These are phyloP conservation scores for Limonius californicus DNA, from an alignment of 1,140 invertebrate species.

Conservation along the genomic window DNA sequence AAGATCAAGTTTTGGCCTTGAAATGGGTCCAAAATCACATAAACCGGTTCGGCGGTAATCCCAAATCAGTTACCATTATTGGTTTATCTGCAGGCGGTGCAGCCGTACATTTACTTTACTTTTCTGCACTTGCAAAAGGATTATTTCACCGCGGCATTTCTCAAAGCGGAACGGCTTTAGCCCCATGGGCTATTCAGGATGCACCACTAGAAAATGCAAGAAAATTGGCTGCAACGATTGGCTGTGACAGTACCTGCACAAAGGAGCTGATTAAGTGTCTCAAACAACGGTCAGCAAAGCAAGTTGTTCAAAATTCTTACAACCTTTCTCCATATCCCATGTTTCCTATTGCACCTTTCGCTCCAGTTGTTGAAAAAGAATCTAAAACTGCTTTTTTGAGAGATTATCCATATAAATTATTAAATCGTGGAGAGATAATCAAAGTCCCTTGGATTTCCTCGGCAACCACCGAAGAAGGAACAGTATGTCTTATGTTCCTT, in stretches of 20 bases:
- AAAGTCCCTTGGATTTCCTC: conserved; percentile 47
- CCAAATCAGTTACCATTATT: conserved; percentile 52
- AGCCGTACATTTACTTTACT: conserved; percentile 53
- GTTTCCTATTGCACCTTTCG: conserved; percentile 33
- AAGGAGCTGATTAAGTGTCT: conserved; percentile 54
- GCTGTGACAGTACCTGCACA: conserved; percentile 48
- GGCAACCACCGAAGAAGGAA: conserved; percentile 43
- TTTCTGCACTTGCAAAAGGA: conserved; percentile 53
- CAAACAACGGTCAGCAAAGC: conserved; percentile 49
- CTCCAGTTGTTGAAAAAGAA: conserved; percentile 39
- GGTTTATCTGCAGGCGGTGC: conserved; percentile 53
- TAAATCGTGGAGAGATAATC: conserved; percentile 48
- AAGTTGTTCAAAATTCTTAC: conserved; percentile 36
- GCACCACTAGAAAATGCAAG: conserved; percentile 53
- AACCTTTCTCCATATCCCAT: conserved; percentile 47
- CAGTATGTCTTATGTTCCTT: conserved; percentile 42
- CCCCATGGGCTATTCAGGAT: conserved; percentile 60
- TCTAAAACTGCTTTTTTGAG: conserved; percentile 54
- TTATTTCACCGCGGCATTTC: conserved; percentile 70
- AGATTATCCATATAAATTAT: conserved; percentile 49
- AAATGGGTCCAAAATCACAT: conserved; percentile 61
- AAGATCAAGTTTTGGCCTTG: conserved; percentile 57
- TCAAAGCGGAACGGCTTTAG: conserved; percentile 71
- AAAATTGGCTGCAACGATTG: conserved; percentile 52
- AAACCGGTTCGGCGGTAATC: conserved; percentile 57